Evolutionary conservation across 2,797 vertebrate genomes (phyloP).

Genomic region (Thaleichthys pacificus): DNA sequence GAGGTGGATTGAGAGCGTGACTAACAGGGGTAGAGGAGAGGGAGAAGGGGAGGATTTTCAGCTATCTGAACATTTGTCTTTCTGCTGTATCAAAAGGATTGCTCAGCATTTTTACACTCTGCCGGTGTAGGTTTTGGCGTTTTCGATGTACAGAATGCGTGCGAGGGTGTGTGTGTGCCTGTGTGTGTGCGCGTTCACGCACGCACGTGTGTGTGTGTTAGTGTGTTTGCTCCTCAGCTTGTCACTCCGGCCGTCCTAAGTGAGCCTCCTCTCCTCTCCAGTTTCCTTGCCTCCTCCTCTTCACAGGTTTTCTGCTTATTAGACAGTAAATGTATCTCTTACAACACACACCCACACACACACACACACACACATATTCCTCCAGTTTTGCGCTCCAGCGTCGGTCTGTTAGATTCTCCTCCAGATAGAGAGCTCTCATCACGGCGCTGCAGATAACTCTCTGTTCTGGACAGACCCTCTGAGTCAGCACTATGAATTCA

Average conservation of each 20-base stretch:
- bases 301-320: constrained; percentile 77
- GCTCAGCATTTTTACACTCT: no score
- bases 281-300: not conserved
- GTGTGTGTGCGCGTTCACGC: not conserved
- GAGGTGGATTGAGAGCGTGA: not conserved
- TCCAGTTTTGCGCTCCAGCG: constrained; percentile 69
- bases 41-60: no score
- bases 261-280: not conserved
- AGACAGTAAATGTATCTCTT: constrained; percentile 77
- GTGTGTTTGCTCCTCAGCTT: not conserved
- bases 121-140: no score
- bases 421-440: constrained; percentile 72
- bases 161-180: not conserved
- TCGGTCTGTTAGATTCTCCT: constrained; percentile 78
- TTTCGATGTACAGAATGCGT: not conserved
- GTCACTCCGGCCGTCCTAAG: not conserved
- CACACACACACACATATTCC: constrained; percentile 47
- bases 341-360: constrained; percentile 58
- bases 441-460: constrained; percentile 74
- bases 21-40: constrained; percentile 1
- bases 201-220: not conserved
- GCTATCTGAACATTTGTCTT: no score
- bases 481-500: constrained; percentile 74
- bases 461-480: constrained; percentile 69
- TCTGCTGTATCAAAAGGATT: no score